These are phyloP conservation scores for Callitettix versicolor DNA, from an alignment of 1,140 invertebrate genomes.

Conservation along the genomic window DNA sequence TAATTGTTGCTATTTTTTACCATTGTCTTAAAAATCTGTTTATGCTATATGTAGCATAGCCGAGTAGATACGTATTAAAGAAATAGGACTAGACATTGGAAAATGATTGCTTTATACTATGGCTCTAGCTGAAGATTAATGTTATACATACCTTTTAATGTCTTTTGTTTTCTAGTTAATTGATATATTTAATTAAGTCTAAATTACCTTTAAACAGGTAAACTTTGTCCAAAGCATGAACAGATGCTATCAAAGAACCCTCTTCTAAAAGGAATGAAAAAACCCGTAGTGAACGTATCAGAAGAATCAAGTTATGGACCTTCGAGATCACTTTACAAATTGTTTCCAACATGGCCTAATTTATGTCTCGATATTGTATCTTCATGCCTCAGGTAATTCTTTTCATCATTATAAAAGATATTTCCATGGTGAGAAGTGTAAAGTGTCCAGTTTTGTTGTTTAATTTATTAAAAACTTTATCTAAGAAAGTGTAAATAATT, in stretches of 20 bases:
- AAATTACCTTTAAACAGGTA: too few relatives aligned
- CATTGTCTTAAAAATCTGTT: too few relatives aligned
- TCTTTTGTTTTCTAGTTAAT: too few relatives aligned
- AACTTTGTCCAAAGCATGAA: conserved; percentile 41
- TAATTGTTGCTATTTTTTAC: too few relatives aligned
- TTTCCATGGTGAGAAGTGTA: neutral
- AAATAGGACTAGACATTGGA: too few relatives aligned
- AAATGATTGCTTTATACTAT: too few relatives aligned
- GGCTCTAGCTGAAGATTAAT: too few relatives aligned
- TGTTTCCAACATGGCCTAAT: conserved; percentile 44
- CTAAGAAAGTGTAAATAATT: too few relatives aligned
- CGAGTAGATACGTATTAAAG: too few relatives aligned
- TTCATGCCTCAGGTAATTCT: conserved; percentile 36
- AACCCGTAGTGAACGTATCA: conserved; percentile 28
- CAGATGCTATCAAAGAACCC: conserved; percentile 48
- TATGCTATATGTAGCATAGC: too few relatives aligned
- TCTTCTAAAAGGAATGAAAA: conserved; percentile 37
- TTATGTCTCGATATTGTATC: conserved; percentile 43
- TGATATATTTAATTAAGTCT: too few relatives aligned
- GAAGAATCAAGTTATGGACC: neutral
- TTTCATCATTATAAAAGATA: neutral
- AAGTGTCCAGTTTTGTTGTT: neutral
- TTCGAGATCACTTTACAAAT: conserved; percentile 32
- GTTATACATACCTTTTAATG: too few relatives aligned
- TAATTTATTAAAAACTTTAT: neutral